Evolutionary conservation across 2,797 vertebrate species (phyloP), one percentile per base, ranked within the genome.

Genomic region (Sparus aurata): DNA sequence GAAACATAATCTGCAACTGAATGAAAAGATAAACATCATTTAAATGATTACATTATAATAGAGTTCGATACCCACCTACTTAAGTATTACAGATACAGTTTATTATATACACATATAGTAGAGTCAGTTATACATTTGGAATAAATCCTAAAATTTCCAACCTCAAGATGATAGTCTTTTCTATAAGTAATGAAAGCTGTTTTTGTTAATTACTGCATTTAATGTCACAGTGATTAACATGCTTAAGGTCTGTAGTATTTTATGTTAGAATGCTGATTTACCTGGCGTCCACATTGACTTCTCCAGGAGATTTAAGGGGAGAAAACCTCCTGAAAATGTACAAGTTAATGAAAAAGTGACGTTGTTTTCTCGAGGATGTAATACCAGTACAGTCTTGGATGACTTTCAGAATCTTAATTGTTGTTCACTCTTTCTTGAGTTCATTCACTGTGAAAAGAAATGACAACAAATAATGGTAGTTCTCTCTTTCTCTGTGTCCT

Each of bases 391-490:
- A 41, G 34, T 58, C 53, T 10, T 38, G 41, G 46, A 69, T 41
- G 46, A 41, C 25, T 64, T 55, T 61, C 7, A 58, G 58, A 47
- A 55, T 46, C 57, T 23, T 52, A 20, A 2, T 27, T 22, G 2
- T 27, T 58, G 18, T 74, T 54, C 30, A 38, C 16, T 47, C 55
- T 60, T 11, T 22, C 49, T 72, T 67, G 5, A 46, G 49, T 65
- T 49, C 15, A 77, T 27, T 58, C 68, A 54, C 49, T 22, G 17
- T 60, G 23, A 79, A 79, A 73, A 27, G 27, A 3, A 75, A 70
- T 18, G 0, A n/a, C 22, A 20, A 20, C 22, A 50, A 76, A 60
- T 38, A 45, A 6, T 25, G 41, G 12, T 16, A 45, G 3, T 7
- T 77, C 53, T 25, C n/a, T 43, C 63, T 58, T 18, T 62, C 64